phyloP scores from a whole-genome alignment of 2,113 vertebrate genomes.

The Abramis brama region DNA sequence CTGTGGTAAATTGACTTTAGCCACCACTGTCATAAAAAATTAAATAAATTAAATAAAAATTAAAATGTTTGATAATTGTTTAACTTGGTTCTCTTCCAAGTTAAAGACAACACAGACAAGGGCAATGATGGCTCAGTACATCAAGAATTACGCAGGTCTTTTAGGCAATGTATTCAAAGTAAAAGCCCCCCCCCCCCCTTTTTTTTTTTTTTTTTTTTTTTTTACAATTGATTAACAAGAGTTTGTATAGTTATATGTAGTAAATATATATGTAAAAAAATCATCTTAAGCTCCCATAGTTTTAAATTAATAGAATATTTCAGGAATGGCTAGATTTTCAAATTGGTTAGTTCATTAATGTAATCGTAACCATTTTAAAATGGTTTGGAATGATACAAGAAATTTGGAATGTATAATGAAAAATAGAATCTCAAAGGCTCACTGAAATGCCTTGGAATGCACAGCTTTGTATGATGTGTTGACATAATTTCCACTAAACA shows the following conservation, averaged over 20 bases:
- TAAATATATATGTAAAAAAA: not conserved
- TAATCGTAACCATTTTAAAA: not conserved
- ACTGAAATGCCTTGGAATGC: too few species aligned
- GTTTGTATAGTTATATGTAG: not conserved
- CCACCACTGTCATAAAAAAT: not conserved
- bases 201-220: not conserved
- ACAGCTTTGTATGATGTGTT: too few species aligned
- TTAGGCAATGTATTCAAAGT: not conserved
- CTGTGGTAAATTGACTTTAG: not conserved
- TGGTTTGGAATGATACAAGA: not conserved
- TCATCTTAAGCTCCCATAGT: not conserved
- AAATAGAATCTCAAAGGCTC: slow-evolving; percentile 1
- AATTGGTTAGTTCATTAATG: not conserved
- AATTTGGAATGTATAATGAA: not conserved
- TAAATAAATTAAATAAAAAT: not conserved
- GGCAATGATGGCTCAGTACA: not conserved
- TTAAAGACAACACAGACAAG: not conserved
- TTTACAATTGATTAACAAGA: not conserved
- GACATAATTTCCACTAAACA: too few species aligned
- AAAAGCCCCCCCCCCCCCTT: not conserved
- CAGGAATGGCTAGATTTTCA: not conserved
- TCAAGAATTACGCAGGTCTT: not conserved
- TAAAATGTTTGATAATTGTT: not conserved
- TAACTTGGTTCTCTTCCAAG: not conserved
- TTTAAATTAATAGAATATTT: not conserved